A percentile compares a stretch with the other conserved stretches of the same genome.
phyloP scores from a whole-genome alignment of 1,140 invertebrate species.

The Geopemphigus sp. region DNA sequence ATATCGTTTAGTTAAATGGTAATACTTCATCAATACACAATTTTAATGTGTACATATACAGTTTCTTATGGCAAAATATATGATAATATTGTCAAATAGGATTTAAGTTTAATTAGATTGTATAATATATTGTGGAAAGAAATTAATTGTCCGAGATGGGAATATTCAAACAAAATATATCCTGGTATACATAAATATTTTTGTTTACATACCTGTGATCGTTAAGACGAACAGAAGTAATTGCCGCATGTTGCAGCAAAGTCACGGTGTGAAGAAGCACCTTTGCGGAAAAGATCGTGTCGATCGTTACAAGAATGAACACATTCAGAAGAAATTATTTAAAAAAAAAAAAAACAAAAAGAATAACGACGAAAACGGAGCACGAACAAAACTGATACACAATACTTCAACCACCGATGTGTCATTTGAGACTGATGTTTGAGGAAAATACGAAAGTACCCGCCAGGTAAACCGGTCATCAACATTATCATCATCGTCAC shows the following conservation, averaged over 20 bases:
- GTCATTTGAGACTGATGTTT: background rate
- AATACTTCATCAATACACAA: too few relatives aligned
- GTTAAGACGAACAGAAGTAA: constrained; percentile 5
- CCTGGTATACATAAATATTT: too few relatives aligned
- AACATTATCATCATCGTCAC: background rate
- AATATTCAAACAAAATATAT: too few relatives aligned
- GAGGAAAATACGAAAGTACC: constrained; percentile 47
- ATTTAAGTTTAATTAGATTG: too few relatives aligned
- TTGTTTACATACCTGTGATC: background rate
- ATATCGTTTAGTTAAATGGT: too few relatives aligned
- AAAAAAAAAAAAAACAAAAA: background rate
- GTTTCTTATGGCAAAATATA: too few relatives aligned
- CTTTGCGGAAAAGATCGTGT: background rate
- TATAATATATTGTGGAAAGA: too few relatives aligned
- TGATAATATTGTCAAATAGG: too few relatives aligned
- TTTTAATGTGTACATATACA: too few relatives aligned
- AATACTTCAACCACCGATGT: background rate
- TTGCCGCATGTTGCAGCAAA: constrained; percentile 20
- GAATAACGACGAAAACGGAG: background rate
- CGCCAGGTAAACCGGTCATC: constrained; percentile 30
- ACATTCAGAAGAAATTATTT: background rate
- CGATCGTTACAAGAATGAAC: background rate
- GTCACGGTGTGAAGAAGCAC: background rate
- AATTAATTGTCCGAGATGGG: too few relatives aligned
- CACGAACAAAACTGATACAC: background rate